These are phyloP conservation scores for Myiotriccus ornatus DNA, from an alignment of 2,797 vertebrate species.

Conservation along the genomic window DNA sequence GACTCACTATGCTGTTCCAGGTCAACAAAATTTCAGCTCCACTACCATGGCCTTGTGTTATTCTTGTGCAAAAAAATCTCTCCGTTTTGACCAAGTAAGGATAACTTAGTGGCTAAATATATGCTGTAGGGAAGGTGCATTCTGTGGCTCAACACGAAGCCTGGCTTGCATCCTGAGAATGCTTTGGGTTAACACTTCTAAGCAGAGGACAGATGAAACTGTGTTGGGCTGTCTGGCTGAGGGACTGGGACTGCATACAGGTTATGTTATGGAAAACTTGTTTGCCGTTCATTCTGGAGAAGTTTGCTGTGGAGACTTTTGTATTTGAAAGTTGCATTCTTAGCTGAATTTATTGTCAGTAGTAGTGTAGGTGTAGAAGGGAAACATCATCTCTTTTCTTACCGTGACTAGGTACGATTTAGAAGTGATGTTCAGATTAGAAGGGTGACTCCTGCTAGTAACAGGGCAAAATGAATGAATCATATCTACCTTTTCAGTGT, in stretches of 20 bases:
- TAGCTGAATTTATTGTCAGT: neutral
- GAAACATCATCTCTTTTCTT: neutral
- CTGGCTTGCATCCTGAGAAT: neutral
- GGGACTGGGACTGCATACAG: neutral
- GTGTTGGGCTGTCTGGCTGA: neutral
- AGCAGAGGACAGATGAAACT: neutral
- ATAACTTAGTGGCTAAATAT: neutral
- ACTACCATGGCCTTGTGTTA: neutral
- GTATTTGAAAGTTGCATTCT: neutral
- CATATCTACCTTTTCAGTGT: neutral
- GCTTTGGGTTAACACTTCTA: neutral
- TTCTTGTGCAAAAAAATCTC: neutral
- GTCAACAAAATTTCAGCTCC: neutral
- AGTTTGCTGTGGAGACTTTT: neutral
- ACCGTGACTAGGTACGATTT: neutral
- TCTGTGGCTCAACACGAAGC: neutral
- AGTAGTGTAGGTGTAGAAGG: neutral
- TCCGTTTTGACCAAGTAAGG: neutral
- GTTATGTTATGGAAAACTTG: neutral
- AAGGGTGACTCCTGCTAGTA: neutral
- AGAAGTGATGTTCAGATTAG: neutral
- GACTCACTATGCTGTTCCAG: neutral
- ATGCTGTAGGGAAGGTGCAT: neutral
- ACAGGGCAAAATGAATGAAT: neutral
- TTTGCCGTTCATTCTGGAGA: neutral